phyloP scores from a whole-genome alignment of 2,797 vertebrate species.

The Linurgus olivaceus region DNA sequence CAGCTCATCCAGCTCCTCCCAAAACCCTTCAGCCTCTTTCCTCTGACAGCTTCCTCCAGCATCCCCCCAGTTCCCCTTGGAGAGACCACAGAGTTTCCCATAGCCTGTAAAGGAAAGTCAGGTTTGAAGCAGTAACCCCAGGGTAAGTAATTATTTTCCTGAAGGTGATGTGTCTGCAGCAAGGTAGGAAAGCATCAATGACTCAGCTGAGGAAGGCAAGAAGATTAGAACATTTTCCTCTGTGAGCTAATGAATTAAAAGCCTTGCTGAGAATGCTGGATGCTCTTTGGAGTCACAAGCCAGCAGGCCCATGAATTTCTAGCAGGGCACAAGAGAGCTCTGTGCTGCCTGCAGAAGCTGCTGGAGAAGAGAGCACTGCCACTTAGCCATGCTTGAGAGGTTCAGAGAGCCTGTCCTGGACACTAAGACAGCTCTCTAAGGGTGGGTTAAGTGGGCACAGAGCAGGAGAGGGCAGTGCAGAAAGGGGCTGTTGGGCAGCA shows the following conservation, averaged over 20 bases:
- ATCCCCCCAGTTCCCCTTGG: not conserved
- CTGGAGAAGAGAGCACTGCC: not conserved
- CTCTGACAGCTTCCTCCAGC: not conserved
- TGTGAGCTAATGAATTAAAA: slow-evolving; percentile 41
- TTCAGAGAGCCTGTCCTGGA: not conserved
- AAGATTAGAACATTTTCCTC: slow-evolving; percentile 40
- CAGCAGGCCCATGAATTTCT: not conserved
- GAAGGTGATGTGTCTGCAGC: not conserved
- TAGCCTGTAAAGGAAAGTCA: not conserved
- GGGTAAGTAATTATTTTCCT: not conserved
- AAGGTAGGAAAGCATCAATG: not conserved
- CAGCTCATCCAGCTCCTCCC: not conserved
- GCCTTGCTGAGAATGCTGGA: slow-evolving; percentile 34
- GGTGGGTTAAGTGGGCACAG: not conserved
- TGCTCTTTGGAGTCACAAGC: slow-evolving; percentile 1
- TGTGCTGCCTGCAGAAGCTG: not conserved
- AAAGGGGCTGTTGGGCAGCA: not conserved
- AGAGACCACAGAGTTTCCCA: not conserved
- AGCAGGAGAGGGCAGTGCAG: not conserved
- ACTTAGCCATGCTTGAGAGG: not conserved
- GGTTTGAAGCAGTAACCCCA: not conserved
- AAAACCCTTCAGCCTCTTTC: not conserved
- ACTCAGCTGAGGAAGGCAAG: slow-evolving; percentile 38
- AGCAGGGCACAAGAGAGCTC: not conserved
- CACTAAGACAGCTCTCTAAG: not conserved